These are phyloP conservation scores for Phrynocephalus guinanensis DNA, from an alignment of 2,797 vertebrate species.

Conservation along the genomic window DNA sequence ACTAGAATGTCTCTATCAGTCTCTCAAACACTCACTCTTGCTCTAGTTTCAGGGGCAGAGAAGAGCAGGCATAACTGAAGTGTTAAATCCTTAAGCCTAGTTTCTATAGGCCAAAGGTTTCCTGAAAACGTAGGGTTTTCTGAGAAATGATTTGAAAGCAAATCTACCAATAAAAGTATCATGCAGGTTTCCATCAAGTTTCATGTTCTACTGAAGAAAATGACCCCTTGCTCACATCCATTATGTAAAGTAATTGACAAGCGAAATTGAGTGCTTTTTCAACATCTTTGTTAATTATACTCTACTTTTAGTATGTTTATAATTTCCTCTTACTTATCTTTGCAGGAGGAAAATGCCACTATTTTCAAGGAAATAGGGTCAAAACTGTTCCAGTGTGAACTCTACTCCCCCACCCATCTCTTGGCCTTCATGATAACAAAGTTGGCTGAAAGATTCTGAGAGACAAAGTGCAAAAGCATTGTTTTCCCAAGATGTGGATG, in stretches of 20 bases:
- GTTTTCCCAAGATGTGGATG: too few species aligned
- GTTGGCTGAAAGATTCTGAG: too few species aligned
- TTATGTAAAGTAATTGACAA: background rate
- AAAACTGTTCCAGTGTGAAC: background rate
- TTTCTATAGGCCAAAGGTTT: background rate
- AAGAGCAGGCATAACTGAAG: background rate
- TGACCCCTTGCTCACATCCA: background rate
- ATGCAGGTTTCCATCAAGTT: background rate
- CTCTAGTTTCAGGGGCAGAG: background rate
- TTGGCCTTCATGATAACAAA: too few species aligned
- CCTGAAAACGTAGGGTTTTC: background rate
- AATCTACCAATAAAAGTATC: background rate
- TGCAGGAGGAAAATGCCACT: background rate
- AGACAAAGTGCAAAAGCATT: too few species aligned
- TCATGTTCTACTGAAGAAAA: background rate
- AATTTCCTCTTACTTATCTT: background rate
- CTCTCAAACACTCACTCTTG: too few species aligned
- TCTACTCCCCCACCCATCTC: too few species aligned
- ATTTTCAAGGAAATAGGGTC: background rate
- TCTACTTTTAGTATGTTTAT: background rate
- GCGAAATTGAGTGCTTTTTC: background rate
- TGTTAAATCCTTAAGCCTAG: background rate
- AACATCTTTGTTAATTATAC: background rate
- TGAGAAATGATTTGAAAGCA: background rate
- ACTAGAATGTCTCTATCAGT: background rate